Evolutionary conservation across 2,888 invertebrate genomes (phyloP).

Genomic region (Hirtodrosophila alboralis): DNA sequence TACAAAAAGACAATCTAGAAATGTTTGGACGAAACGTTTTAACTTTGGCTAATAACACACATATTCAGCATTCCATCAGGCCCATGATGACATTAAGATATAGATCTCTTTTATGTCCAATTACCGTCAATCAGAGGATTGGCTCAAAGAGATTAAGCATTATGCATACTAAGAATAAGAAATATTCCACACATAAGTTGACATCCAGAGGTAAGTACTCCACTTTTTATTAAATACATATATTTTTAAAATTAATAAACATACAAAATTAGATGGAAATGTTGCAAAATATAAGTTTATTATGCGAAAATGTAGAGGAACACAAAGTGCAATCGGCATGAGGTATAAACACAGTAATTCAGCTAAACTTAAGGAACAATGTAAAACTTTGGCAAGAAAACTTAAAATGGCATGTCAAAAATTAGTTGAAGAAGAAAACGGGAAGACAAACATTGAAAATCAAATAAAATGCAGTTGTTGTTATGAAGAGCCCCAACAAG

Average conservation of each 20-base stretch:
- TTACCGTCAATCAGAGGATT: too few species aligned
- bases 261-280: background rate
- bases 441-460: too few species aligned
- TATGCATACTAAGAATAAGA: conserved; percentile 7
- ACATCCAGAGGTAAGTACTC: conserved; percentile 23
- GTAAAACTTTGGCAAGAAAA: conserved; percentile 9
- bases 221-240: background rate
- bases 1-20: conserved; percentile 11
- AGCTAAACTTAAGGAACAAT: conserved; percentile 14
- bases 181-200: conserved; percentile 1
- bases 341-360: background rate
- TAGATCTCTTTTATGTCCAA: conserved; percentile 1
- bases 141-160: conserved; percentile 6
- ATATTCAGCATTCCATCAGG: conserved; percentile 5
- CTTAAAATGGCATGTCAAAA: conserved; percentile 10
- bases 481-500: background rate
- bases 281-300: background rate
- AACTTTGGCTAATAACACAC: conserved; percentile 5
- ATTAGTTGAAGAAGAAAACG: conserved; percentile 11
- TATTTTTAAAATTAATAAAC: background rate
- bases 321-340: background rate
- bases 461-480: too few species aligned
- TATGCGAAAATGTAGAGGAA: conserved; percentile 6
- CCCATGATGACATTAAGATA: conserved; percentile 17
- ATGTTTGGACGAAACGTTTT: conserved; percentile 52